Percentiles rank a stretch among this genome's conserved stretches.
These are phyloP conservation scores for Callimorpha dominula DNA, from an alignment of 2,888 invertebrate genomes.

Conservation along the genomic window DNA sequence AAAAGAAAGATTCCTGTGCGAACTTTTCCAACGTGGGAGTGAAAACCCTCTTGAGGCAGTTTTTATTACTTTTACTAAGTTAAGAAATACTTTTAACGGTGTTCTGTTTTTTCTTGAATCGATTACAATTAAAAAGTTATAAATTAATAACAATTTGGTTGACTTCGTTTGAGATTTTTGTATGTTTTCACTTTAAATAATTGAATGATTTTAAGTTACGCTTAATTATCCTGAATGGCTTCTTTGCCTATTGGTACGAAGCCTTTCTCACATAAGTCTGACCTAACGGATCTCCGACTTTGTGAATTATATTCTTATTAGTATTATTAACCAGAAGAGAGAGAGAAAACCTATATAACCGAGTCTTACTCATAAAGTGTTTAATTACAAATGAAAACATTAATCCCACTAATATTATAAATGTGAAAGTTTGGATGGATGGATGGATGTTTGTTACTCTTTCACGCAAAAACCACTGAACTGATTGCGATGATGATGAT, in stretches of 20 bases:
- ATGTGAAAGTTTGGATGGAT: too few relatives aligned
- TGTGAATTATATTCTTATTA: too few relatives aligned
- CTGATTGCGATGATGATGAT: too few relatives aligned
- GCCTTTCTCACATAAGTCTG: too few relatives aligned
- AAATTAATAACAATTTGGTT: conserved; percentile 43
- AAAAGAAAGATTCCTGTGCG: conserved; percentile 63
- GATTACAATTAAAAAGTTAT: conserved; percentile 59
- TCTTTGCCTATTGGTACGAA: background rate
- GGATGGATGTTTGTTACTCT: too few relatives aligned
- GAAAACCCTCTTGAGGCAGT: conserved; percentile 45
- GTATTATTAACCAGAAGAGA: too few relatives aligned
- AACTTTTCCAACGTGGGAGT: conserved; percentile 59
- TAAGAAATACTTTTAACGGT: conserved; percentile 51
- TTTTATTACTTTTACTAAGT: conserved; percentile 60
- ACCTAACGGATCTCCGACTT: too few relatives aligned
- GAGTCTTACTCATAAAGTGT: too few relatives aligned
- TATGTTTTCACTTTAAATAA: background rate
- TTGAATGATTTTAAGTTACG: background rate
- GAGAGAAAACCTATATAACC: too few relatives aligned
- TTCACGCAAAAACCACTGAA: too few relatives aligned
- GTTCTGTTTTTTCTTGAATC: conserved; percentile 53
- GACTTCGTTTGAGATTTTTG: conserved; percentile 11
- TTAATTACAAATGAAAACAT: too few relatives aligned
- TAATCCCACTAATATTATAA: too few relatives aligned
- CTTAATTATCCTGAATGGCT: background rate